Evolutionary conservation across 2,113 vertebrate genomes (phyloP), one percentile per base, ranked within the genome.

Genomic region (Tragelaphus strepsiceros): DNA sequence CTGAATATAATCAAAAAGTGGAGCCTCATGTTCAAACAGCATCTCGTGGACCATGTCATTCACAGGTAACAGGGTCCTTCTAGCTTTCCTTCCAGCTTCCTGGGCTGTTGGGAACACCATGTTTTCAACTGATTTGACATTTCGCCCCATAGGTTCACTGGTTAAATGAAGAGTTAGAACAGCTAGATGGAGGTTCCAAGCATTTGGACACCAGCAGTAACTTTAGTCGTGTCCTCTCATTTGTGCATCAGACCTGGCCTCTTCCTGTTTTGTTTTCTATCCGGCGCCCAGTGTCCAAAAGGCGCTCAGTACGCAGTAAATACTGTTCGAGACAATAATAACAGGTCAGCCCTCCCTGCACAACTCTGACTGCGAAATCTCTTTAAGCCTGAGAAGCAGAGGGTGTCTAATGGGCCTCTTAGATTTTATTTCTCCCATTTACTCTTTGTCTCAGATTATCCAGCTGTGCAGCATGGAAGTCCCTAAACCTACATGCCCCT

Each of bases 1-100:
- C 98, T 99, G 87, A 99, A 99, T 4, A 93, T 99, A 83, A 98
- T 99, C 85, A 99, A 99, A 97, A 99, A 98, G 96, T 99, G 99
- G 99, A 99, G 99, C 97, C 97, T 99, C 96, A 98, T 99, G 99
- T 99, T 99, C 98, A 99, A 99, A 96, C 99, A 99, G 98, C 99
- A 99, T 94, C 99, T 99, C 0, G 95, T 99, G 21, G 99, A 99
- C 90, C 98, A 99, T 0, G 99, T 99, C 62, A 99, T 99, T 0
- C 98, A 99, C 98, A 99, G 99, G 99, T 99, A 98, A 93, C 8
- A 7, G 0, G 1, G 2, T 21, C 22, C 15, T 74, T 58, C 49
- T 61, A 15, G 78, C 58, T 82, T 32, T 28, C 24, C 56, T 61
- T n/a, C 82, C 16, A 16, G 83, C 62, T 51, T 61, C 39, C 51